phyloP scores from a whole-genome alignment of 37 sponge, comb jelly and placozoan genomes.

The Bolinopsis microptera region DNA sequence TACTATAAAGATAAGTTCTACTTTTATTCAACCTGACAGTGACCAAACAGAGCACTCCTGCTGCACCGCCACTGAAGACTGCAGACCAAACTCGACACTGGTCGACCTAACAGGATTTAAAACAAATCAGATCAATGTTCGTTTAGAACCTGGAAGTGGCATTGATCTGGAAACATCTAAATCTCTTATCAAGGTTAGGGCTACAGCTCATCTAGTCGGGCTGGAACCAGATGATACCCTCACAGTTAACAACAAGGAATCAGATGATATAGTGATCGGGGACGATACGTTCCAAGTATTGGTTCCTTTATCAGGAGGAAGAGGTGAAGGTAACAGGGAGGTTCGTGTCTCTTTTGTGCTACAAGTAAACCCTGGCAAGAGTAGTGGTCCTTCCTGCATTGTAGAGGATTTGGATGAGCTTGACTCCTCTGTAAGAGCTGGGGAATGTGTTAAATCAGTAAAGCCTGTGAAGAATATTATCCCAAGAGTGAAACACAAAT shows the following conservation, averaged over 20 bases:
- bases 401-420: neutral
- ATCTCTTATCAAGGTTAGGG: neutral
- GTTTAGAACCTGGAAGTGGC: neutral
- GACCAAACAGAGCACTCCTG: neutral
- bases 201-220: neutral
- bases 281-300: neutral
- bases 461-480: too few relatives aligned
- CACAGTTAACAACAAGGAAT: neutral
- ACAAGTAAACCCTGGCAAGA: neutral
- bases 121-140: neutral
- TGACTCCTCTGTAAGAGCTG: too few relatives aligned
- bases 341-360: neutral
- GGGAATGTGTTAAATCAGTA: too few relatives aligned
- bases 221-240: neutral
- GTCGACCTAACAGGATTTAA: neutral
- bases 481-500: too few relatives aligned
- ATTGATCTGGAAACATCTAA: neutral
- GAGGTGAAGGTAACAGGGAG: neutral
- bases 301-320: neutral
- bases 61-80: neutral
- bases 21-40: too few relatives aligned
- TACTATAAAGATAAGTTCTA: too few relatives aligned
- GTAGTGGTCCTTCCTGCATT: neutral
- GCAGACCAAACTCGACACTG: neutral
- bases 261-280: neutral